Evolutionary conservation across 2,113 vertebrate species (phyloP).

Genomic region (Xenopus borealis): DNA sequence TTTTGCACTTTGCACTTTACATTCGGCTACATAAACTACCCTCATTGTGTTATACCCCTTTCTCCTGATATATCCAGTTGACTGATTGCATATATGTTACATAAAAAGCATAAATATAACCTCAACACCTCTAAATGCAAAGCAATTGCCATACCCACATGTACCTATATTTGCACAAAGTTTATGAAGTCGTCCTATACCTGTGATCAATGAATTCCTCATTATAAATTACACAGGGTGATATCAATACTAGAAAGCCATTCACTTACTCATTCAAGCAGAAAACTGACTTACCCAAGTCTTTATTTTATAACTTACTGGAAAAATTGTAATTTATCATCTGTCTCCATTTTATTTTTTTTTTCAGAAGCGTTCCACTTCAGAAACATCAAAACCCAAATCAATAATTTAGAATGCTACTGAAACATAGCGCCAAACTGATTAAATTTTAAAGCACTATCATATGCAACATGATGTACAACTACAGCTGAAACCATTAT

Average conservation of each 20-base stretch:
- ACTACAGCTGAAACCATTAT: conserved; percentile 13
- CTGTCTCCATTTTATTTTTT: neutral
- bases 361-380: conserved; percentile 7
- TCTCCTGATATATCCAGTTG: no score
- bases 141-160: no score
- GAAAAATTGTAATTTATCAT: neutral
- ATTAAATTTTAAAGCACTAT: conserved; percentile 32
- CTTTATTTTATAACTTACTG: neutral
- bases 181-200: no score
- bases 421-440: conserved; percentile 22
- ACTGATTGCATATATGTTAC: no score
- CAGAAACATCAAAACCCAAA: conserved; percentile 10
- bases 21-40: no score
- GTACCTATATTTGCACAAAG: no score
- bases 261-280: neutral
- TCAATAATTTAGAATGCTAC: conserved; percentile 37
- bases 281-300: neutral
- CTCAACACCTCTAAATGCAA: no score
- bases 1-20: no score
- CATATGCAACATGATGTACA: conserved; percentile 38
- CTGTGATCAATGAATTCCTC: no score
- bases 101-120: no score
- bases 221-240: no score
- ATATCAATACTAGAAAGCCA: neutral
- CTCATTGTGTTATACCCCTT: no score